Conservation (phyloP, 1,140 invertebrate species). For the Idris sp. region DNA sequence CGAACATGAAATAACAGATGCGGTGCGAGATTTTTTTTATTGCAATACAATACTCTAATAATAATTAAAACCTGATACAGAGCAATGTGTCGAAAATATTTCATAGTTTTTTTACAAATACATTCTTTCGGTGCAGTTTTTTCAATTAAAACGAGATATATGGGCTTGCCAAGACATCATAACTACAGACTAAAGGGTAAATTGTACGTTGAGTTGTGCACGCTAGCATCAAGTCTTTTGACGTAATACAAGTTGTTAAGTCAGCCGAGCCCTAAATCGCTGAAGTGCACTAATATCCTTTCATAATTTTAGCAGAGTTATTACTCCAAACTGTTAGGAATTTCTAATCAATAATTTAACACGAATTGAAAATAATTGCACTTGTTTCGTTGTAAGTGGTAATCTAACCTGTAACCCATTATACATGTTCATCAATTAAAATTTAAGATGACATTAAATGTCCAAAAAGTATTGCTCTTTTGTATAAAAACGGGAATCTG, state of each 20-base stretch:
- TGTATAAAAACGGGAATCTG: too few relatives aligned
- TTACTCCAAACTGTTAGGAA: constrained; percentile 9
- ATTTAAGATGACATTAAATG: too few relatives aligned
- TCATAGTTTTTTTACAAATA: too few relatives aligned
- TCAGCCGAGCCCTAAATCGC: constrained; percentile 21
- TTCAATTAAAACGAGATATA: constrained; percentile 39
- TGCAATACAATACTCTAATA: too few relatives aligned
- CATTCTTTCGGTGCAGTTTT: constrained; percentile 25
- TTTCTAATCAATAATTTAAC: constrained; percentile 11
- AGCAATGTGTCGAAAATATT: too few relatives aligned
- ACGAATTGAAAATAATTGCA: background rate
- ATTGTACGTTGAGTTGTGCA: constrained; percentile 39
- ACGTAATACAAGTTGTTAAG: constrained; percentile 46
- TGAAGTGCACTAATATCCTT: constrained; percentile 40
- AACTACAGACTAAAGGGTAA: constrained; percentile 46
- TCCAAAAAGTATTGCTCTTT: too few relatives aligned
- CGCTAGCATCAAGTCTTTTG: constrained; percentile 43
- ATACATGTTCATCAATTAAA: too few relatives aligned
- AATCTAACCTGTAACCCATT: too few relatives aligned
- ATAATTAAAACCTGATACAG: too few relatives aligned
- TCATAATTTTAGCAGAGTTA: constrained; percentile 36
- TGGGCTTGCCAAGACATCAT: constrained; percentile 31
- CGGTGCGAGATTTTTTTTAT: too few relatives aligned
- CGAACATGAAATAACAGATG: too few relatives aligned
- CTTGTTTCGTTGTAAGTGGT: too few relatives aligned